phyloP scores from a whole-genome alignment of 2,797 vertebrate species.

The Acrossocheilus wenchowensis region DNA sequence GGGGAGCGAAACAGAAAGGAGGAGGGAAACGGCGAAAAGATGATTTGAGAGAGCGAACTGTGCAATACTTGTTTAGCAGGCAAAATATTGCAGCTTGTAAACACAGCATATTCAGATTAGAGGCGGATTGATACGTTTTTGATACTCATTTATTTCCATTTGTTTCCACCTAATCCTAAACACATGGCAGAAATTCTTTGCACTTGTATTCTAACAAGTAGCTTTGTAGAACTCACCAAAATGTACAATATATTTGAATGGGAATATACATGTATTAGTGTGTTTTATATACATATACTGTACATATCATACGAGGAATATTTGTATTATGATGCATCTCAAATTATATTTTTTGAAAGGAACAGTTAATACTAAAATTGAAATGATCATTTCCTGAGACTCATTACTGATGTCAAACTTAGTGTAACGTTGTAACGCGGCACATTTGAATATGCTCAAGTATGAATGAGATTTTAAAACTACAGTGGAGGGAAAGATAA shows the following conservation, averaged over 20 bases:
- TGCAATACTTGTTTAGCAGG: not conserved
- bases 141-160: not conserved
- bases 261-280: not conserved
- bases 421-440: not conserved
- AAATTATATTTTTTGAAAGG: not conserved
- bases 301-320: not conserved
- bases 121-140: not conserved
- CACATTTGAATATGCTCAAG: not conserved
- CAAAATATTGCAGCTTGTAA: not conserved
- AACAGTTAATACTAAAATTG: not conserved
- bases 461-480: not conserved
- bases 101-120: not conserved
- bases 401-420: not conserved
- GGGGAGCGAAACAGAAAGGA: not conserved
- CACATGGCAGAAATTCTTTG: not conserved
- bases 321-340: not conserved
- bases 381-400: not conserved
- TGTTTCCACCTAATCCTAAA: not conserved
- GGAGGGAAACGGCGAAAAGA: conserved; percentile 48
- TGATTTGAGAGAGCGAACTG: conserved; percentile 15
- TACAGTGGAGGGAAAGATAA: not conserved
- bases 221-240: not conserved
- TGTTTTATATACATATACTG: not conserved
- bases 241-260: not conserved
- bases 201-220: not conserved